Conservation (phyloP, 2,888 invertebrate species). For the Tridacna crocea region DNA sequence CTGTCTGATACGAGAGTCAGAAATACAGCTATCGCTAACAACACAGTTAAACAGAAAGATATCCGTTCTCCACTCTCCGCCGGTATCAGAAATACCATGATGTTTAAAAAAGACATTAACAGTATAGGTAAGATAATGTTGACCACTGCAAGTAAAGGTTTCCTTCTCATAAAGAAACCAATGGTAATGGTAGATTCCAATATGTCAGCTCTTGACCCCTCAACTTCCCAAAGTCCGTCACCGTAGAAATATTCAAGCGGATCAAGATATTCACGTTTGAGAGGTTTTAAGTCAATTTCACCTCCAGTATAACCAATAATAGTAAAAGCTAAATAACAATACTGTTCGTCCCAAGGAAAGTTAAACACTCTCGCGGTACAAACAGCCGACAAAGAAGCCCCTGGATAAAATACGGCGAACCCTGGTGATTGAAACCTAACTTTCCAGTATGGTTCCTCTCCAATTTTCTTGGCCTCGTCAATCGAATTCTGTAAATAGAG, state of each 20-base stretch:
- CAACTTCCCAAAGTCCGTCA: slow-evolving; percentile 1
- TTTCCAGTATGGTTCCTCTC: slow-evolving; percentile 7
- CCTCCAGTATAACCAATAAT: not conserved
- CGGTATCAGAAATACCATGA: slow-evolving; percentile 11
- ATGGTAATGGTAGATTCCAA: not conserved
- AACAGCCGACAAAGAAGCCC: not conserved
- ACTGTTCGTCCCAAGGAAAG: not conserved
- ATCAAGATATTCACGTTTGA: not conserved
- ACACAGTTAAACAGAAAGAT: slow-evolving; percentile 10
- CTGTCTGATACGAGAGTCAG: slow-evolving; percentile 15
- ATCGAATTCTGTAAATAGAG: not conserved
- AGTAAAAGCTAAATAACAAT: not conserved
- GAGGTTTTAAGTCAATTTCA: not conserved
- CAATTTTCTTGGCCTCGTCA: slow-evolving; percentile 8
- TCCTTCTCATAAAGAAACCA: not conserved
- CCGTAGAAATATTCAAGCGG: not conserved
- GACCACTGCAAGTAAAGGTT: not conserved
- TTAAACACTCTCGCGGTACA: not conserved
- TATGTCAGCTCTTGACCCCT: not conserved
- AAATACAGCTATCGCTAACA: slow-evolving; percentile 8
- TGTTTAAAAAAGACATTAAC: slow-evolving; percentile 10
- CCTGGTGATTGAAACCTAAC: not conserved
- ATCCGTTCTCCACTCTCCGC: slow-evolving; percentile 13
- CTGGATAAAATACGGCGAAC: not conserved
- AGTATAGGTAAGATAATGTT: slow-evolving; percentile 5